A percentile compares a stretch with the other conserved stretches of the same genome.
phyloP scores from a whole-genome alignment of 2,113 vertebrate species.

The Phocoena sinus region DNA sequence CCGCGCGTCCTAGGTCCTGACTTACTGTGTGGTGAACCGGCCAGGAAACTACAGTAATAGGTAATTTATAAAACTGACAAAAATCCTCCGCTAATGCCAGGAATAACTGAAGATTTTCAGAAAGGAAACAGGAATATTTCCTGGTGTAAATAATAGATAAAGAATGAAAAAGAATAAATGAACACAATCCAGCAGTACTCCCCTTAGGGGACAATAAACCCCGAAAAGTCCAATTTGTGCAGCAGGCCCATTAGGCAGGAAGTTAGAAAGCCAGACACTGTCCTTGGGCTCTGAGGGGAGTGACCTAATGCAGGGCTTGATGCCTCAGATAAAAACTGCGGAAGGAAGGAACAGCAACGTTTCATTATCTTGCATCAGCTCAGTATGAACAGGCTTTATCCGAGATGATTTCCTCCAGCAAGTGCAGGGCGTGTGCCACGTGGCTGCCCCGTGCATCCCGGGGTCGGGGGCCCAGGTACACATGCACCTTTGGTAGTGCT shows the following conservation, averaged over 20 bases:
- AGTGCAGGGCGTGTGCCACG: no score
- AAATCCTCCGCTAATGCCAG: slow-evolving; percentile 66
- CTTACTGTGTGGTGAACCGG: neutral
- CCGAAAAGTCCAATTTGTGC: slow-evolving; percentile 69
- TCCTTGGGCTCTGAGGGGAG: slow-evolving; percentile 70
- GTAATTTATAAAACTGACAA: slow-evolving; percentile 59
- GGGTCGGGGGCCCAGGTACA: accelerated
- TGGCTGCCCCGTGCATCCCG: accelerated
- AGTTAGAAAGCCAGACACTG: slow-evolving; percentile 74
- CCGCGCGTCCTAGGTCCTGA: neutral
- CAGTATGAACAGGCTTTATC: slow-evolving; percentile 40
- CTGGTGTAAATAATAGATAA: slow-evolving; percentile 83
- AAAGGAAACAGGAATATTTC: slow-evolving; percentile 62
- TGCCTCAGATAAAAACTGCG: slow-evolving; percentile 58
- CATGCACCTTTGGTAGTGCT: neutral
- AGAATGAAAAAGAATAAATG: slow-evolving; percentile 68
- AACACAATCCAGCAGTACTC: slow-evolving; percentile 65
- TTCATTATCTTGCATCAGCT: slow-evolving; percentile 61
- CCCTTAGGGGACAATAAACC: slow-evolving; percentile 76
- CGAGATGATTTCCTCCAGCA: slow-evolving; percentile 2
- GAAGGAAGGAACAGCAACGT: slow-evolving; percentile 61
- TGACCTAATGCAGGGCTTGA: slow-evolving; percentile 67
- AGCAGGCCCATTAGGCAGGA: slow-evolving; percentile 81
- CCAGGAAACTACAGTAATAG: slow-evolving; percentile 36
- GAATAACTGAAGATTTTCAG: slow-evolving; percentile 77